Percentiles rank a stretch among this genome's conserved stretches.
phyloP scores from a whole-genome alignment of 2,888 invertebrate species.

The Hemaris fuciformis region DNA sequence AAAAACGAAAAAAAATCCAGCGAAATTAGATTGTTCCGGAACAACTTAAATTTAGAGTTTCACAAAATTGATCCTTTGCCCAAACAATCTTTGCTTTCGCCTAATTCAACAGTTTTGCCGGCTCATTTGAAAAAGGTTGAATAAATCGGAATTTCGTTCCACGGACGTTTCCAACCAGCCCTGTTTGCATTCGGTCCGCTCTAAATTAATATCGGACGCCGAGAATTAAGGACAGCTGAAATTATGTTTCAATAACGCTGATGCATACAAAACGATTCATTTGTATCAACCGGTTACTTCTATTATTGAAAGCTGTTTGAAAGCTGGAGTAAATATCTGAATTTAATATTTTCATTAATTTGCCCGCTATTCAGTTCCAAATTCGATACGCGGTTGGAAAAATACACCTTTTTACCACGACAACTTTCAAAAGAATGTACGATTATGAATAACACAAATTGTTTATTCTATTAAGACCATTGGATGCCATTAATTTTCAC shows the following conservation, averaged over 20 bases:
- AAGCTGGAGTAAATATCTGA: not conserved
- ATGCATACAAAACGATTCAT: slow-evolving; percentile 17
- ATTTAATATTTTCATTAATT: not conserved
- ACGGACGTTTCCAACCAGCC: slow-evolving; percentile 38
- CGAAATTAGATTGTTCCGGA: slow-evolving; percentile 38
- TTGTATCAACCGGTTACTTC: not conserved
- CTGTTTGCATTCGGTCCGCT: slow-evolving; percentile 47
- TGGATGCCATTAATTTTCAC: too few species aligned
- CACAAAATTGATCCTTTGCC: slow-evolving; percentile 48
- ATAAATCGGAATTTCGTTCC: slow-evolving; percentile 39
- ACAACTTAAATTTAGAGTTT: slow-evolving; percentile 41
- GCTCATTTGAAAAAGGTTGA: slow-evolving; percentile 38
- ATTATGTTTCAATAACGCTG: slow-evolving; percentile 43
- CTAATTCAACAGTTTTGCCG: slow-evolving; percentile 54
- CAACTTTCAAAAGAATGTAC: too few species aligned
- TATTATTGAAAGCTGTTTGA: not conserved
- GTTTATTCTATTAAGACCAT: not conserved
- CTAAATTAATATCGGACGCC: slow-evolving; percentile 55
- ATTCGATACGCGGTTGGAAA: too few species aligned
- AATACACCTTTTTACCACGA: too few species aligned
- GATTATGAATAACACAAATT: too few species aligned
- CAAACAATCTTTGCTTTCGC: slow-evolving; percentile 54
- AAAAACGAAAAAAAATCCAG: slow-evolving; percentile 28
- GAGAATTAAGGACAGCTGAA: slow-evolving; percentile 45
- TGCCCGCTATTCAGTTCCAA: too few species aligned